These are phyloP conservation scores for Drosophila yooni DNA, from an alignment of 2,888 invertebrate species.

Conservation along the genomic window DNA sequence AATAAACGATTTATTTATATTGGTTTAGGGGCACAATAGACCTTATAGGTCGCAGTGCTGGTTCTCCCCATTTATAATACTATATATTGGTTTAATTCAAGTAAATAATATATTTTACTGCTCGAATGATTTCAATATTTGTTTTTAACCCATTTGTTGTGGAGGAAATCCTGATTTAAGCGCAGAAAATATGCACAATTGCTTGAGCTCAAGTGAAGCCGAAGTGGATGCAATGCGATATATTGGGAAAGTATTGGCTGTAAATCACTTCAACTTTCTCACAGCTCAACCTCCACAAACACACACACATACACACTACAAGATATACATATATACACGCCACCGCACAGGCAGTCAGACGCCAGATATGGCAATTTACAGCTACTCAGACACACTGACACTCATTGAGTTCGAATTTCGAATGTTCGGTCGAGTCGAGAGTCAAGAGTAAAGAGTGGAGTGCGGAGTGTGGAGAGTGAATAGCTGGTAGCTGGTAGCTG, in stretches of 20 bases:
- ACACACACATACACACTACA: background rate
- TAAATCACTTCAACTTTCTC: slow-evolving; percentile 51
- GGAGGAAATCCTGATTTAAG: slow-evolving; percentile 4
- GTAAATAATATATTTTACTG: background rate
- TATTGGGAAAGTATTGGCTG: slow-evolving; percentile 34
- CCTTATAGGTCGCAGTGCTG: too few relatives aligned
- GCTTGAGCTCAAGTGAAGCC: slow-evolving; percentile 18
- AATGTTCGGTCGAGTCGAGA: slow-evolving; percentile 19
- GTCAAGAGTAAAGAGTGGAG: background rate
- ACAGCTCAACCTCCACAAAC: slow-evolving; percentile 19
- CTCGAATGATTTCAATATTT: slow-evolving; percentile 2
- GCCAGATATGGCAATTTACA: slow-evolving; percentile 35
- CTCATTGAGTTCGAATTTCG: slow-evolving; percentile 39
- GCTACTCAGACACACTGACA: slow-evolving; percentile 42
- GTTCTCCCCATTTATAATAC: too few relatives aligned
- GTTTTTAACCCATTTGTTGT: background rate
- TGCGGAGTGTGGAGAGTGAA: background rate
- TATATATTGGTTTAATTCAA: background rate
- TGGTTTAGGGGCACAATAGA: background rate
- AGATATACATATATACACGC: background rate
- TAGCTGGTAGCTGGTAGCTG: slow-evolving; percentile 14
- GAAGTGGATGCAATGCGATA: slow-evolving; percentile 44
- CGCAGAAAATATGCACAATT: slow-evolving; percentile 42
- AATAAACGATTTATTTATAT: background rate
- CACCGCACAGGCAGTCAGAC: slow-evolving; percentile 6